phyloP scores from a whole-genome alignment of 2,797 vertebrate genomes.

The Takifugu rubripes region DNA sequence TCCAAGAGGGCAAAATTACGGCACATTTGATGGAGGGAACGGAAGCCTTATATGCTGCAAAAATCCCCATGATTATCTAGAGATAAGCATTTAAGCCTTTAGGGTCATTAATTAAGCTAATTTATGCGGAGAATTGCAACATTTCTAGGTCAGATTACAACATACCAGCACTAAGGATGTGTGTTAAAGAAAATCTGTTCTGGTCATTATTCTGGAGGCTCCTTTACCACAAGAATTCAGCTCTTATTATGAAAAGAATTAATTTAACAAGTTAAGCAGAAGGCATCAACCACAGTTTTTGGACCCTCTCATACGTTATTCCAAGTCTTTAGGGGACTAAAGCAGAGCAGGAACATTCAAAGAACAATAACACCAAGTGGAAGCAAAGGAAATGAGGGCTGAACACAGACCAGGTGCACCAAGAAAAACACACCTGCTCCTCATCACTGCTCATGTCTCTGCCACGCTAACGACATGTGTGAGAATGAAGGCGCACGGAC shows the following conservation, averaged over 20 bases:
- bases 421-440: conserved; percentile 56
- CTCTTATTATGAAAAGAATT: conserved; percentile 12
- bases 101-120: conserved; percentile 49
- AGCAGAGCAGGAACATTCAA: conserved; percentile 37
- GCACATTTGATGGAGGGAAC: conserved; percentile 5
- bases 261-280: conserved; percentile 11
- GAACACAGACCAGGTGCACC: conserved; percentile 53
- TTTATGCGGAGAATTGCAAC: conserved; percentile 38
- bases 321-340: conserved; percentile 26
- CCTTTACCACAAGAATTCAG: not conserved
- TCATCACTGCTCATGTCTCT: conserved; percentile 35
- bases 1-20: not conserved
- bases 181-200: conserved; percentile 7
- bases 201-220: conserved; percentile 1
- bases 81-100: conserved; percentile 32
- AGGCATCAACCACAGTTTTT: not conserved
- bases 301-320: conserved; percentile 30
- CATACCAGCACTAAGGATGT: not conserved
- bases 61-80: conserved; percentile 44
- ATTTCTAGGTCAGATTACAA: conserved; percentile 37
- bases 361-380: conserved; percentile 50
- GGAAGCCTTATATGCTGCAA: conserved; percentile 24
- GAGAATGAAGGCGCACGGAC: not conserved
- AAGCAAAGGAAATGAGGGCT: conserved; percentile 63
- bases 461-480: conserved; percentile 4